Evolutionary conservation across 2,888 invertebrate species (phyloP), one percentile per base, ranked within the genome.

Genomic region (Eledona agricola): DNA sequence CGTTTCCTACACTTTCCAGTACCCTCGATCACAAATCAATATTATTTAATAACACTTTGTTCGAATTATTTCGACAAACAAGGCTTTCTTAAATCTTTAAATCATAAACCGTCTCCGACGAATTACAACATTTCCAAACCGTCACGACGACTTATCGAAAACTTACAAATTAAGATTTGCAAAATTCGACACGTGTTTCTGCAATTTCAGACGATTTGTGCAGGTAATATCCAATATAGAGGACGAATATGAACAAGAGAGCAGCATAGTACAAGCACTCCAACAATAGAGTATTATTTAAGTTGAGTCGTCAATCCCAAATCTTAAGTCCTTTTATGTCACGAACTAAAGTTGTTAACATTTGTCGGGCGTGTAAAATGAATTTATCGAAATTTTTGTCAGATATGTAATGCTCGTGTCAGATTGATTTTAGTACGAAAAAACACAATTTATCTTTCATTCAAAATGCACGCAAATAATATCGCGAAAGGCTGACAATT

Each of bases 1-100:
- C 46, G 46, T 46, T 46, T 46, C 35, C 28, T 35, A 46, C 46
- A 35, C 34, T 46, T 46, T 35, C 26, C 32, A 45, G 35, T 26
- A 26, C 15, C 26, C 35, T 46, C 13, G 35, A 46, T 46, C 35
- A 34, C 35, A 35, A 46, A 46, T 46, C 46, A 35, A 46, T 46
- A 46, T 46, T 46, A 31, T 43, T 43, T 43, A 22, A 43, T 43
- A 43, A 28, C 28, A 28, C 40, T 42, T 13, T 42, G 12, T 40
- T 42, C 17, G 20, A 42, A 42, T 42, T 22, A 29, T 42, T 29
- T 42, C 9, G 9, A 13, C 7, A 28, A 42, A 20, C 11, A 31
- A 29, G 12, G 29, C 20, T 42, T 13, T 19, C 20, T 4, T 15
- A 12, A 29, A 28, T 37, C 15, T 38, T 20, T 20, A 7, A 10